A percentile compares a stretch with the other conserved stretches of the same genome.
Evolutionary conservation across 2,888 invertebrate genomes (phyloP).

Genomic region (Thera obeliscata): DNA sequence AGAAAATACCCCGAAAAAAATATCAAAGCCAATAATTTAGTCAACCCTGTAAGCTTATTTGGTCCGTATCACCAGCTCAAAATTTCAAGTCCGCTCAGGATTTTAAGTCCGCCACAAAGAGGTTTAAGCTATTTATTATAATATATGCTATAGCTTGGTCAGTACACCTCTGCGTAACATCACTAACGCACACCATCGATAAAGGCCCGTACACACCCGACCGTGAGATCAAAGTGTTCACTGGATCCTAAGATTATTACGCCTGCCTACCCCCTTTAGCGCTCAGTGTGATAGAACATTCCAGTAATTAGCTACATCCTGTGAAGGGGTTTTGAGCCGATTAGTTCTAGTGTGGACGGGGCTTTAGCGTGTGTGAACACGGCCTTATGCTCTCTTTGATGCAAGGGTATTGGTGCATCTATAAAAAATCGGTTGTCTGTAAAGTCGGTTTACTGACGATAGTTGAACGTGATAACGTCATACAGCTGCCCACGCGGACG

Average conservation of each 20-base stretch:
- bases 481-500: too few species aligned
- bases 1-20: too few species aligned
- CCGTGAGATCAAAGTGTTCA: constrained; percentile 50
- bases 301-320: constrained; percentile 34
- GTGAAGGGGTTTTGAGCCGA: constrained; percentile 37
- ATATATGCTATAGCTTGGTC: background rate
- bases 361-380: constrained; percentile 15
- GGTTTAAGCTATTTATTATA: too few species aligned
- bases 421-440: background rate
- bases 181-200: constrained; percentile 22
- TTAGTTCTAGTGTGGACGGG: constrained; percentile 26
- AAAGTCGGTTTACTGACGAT: too few species aligned
- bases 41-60: too few species aligned
- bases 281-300: constrained; percentile 31
- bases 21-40: too few species aligned
- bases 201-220: constrained; percentile 27
- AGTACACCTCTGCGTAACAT: background rate
- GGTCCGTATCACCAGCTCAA: too few species aligned
- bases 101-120: too few species aligned
- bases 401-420: constrained; percentile 9
- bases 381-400: constrained; percentile 17
- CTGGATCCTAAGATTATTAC: constrained; percentile 46
- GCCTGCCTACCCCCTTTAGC: constrained; percentile 45
- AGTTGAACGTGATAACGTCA: too few species aligned
- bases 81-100: too few species aligned